Evolutionary conservation across 2,113 vertebrate genomes (phyloP).

Genomic region (Cheirogaleus medius): DNA sequence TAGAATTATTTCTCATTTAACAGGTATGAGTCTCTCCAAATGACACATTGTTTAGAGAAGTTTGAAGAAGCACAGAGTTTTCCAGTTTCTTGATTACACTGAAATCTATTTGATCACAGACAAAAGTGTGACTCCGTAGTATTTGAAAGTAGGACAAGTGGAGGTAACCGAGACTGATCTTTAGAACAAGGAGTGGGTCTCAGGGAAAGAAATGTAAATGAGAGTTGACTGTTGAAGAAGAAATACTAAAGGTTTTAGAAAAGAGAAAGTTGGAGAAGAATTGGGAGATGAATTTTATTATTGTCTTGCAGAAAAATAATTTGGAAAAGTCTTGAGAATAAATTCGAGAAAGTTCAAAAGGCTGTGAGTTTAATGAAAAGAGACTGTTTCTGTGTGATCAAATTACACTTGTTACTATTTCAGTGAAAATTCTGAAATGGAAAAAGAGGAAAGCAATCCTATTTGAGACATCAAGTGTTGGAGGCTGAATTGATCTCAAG

Average conservation of each 20-base stretch:
- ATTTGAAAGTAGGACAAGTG: neutral
- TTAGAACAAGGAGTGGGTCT: neutral
- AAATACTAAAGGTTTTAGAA: neutral
- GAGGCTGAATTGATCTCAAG: neutral
- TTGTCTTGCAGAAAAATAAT: neutral
- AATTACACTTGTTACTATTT: constrained; percentile 30
- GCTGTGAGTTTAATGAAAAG: neutral
- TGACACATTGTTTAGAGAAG: neutral
- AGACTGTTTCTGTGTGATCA: neutral
- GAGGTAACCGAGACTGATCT: neutral
- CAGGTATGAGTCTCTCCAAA: neutral
- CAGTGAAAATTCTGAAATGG: constrained; percentile 8
- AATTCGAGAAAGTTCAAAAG: neutral
- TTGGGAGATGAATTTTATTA: neutral
- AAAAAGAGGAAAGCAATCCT: neutral
- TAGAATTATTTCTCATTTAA: neutral
- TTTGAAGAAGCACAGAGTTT: neutral
- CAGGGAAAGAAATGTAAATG: neutral
- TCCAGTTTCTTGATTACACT: neutral
- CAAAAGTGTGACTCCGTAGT: neutral
- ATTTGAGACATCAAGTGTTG: neutral
- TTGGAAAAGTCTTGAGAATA: neutral
- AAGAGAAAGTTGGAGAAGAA: neutral
- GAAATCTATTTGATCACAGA: neutral
- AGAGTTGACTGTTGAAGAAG: neutral